Evolutionary conservation across 37 sponge, comb jelly and placozoan genomes (phyloP), one percentile per base, ranked within the genome.

Genomic region (Spongia lamella): DNA sequence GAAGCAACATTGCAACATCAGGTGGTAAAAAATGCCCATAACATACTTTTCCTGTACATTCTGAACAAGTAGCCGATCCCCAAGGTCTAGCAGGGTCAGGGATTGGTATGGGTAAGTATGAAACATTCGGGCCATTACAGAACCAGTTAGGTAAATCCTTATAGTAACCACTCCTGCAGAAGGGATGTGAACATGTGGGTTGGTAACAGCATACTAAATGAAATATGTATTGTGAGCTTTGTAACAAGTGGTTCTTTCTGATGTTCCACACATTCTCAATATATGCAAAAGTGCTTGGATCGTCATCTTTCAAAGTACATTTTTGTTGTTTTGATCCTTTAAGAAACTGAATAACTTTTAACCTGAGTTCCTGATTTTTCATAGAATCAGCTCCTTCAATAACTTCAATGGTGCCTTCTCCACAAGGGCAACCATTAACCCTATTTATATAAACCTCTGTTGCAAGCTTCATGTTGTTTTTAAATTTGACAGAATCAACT

Each of bases 371-470:
- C n/a, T n/a, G n/a, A n/a, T n/a, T n/a, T n/a, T n/a, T n/a, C n/a
- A n/a, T n/a, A n/a, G n/a, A n/a, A n/a, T n/a, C n/a, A n/a, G n/a
- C n/a, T n/a, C n/a, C n/a, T n/a, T n/a, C n/a, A n/a, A n/a, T n/a
- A n/a, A n/a, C n/a, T n/a, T n/a, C n/a, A n/a, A n/a, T n/a, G n/a
- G n/a, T n/a, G n/a, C n/a, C n/a, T 1, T 78, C 79, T 15, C 79
- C 79, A 78, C 79, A 78, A 1, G 79, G 61, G 7, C 37, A 26
- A 15, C 35, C 34, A 35, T 78, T 37, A 17, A 34, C 20, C 6
- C 69, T 7, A 20, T 36, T 32, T 35, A 78, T 68, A 49, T 78
- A 78, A 5, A 68, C 79, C 26, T 78, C 68, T 4, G 79, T 35
- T 9, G 69, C 79, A 1, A 63, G 29, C 3, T 69, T n/a, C 70